Conservation (phyloP, 2,888 invertebrate species). For the Choristoneura rosaceana region DNA sequence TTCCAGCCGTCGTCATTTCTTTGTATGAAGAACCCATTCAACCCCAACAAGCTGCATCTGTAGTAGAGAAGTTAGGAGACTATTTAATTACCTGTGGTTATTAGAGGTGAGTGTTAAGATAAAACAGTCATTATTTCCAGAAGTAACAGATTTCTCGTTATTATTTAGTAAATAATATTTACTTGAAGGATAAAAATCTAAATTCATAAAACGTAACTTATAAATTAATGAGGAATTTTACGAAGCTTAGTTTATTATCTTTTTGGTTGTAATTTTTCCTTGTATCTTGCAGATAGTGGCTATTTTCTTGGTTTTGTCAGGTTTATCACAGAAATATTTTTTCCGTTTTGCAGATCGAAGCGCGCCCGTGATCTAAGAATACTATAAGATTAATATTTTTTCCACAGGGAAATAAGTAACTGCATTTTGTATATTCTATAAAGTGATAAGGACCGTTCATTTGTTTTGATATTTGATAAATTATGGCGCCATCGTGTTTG, state of each 20-base stretch:
- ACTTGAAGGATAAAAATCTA: background rate
- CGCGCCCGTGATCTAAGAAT: constrained; percentile 85
- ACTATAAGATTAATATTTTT: constrained; percentile 86
- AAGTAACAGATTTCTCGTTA: background rate
- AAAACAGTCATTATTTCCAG: background rate
- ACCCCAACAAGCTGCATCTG: constrained; percentile 98
- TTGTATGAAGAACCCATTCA: constrained; percentile 98
- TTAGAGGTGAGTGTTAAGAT: constrained; percentile 87
- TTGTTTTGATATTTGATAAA: constrained; percentile 85
- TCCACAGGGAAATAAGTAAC: constrained; percentile 86
- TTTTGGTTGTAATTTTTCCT: background rate
- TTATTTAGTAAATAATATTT: background rate
- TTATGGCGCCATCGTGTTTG: constrained; percentile 78
- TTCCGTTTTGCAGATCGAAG: constrained; percentile 79
- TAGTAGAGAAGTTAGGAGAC: constrained; percentile 98
- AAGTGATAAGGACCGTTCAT: constrained; percentile 85
- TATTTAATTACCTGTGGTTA: constrained; percentile 98
- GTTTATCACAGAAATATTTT: constrained; percentile 41
- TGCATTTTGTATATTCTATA: constrained; percentile 87
- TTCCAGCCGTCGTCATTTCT: constrained; percentile 96
- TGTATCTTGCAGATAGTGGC: background rate
- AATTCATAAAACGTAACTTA: background rate
- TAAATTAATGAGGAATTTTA: background rate
- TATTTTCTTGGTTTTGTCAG: background rate
- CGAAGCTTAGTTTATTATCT: background rate